Conservation (phyloP, 2,888 invertebrate genomes). For the Sericinus montela region DNA sequence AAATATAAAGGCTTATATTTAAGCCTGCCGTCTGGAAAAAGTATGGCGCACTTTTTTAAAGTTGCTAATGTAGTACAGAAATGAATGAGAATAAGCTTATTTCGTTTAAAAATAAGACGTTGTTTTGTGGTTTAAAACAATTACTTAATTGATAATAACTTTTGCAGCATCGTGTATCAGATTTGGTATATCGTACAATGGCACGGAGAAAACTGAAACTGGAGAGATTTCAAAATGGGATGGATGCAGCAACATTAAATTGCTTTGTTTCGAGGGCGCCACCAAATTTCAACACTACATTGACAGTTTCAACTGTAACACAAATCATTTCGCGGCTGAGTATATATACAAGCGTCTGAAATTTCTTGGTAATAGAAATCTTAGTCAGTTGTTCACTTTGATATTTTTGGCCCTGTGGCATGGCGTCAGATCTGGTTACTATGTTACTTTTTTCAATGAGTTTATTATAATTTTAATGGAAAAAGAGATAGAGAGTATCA, state of each 20-base stretch:
- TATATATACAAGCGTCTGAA: conserved; percentile 96
- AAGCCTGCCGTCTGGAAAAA: too few species aligned
- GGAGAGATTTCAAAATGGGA: conserved; percentile 82
- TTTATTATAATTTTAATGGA: conserved; percentile 92
- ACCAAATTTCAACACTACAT: conserved; percentile 93
- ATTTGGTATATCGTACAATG: conserved; percentile 91
- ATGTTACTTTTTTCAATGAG: conserved; percentile 94
- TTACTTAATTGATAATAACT: background rate
- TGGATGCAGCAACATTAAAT: conserved; percentile 93
- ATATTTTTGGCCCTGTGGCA: conserved; percentile 97
- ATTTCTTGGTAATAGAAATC: conserved; percentile 89
- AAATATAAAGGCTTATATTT: too few species aligned
- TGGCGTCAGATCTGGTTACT: conserved; percentile 96
- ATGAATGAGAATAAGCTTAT: too few species aligned
- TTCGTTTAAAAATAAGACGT: too few species aligned
- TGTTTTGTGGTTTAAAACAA: too few species aligned
- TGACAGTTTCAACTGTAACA: conserved; percentile 95
- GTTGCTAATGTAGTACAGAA: too few species aligned
- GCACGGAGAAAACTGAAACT: conserved; percentile 75
- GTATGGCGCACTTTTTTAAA: too few species aligned
- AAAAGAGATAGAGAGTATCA: conserved; percentile 82
- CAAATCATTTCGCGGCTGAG: conserved; percentile 96
- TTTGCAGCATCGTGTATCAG: conserved; percentile 73
- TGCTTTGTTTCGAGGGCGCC: conserved; percentile 89
- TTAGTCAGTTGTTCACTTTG: conserved; percentile 91